Evolutionary conservation across 1,140 invertebrate species (phyloP), one percentile per base, ranked within the genome.

Genomic region (Ladona fulva): DNA sequence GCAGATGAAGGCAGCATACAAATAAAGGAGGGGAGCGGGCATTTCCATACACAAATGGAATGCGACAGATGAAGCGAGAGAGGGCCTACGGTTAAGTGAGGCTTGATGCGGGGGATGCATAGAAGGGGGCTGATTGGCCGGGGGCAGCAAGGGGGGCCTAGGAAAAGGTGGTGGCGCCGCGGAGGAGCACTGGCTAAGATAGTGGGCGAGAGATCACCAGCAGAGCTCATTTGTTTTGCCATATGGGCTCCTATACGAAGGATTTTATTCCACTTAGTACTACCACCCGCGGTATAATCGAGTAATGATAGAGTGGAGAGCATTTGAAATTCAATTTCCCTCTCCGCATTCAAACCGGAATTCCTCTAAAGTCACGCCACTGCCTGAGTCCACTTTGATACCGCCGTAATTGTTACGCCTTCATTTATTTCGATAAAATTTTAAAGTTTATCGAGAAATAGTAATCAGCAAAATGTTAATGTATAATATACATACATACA

Each of bases 291-390:
- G 52, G 52, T 22, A 66, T 66, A 66, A 66, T 66, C 52, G 52
- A 66, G 52, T 66, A 66, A 66, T 66, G 52, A 66, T 66, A 19
- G 52, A 66, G 52, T 66, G 52, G 52, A 16, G n/a, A 19, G 14
- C 52, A 66, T 66, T 66, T 66, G n/a, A 66, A 66, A 66, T 66
- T 66, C 52, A 66, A 66, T 66, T 66, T 66, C 52, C 14, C 14
- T 19, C 52, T 1, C 52, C 52, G 52, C 16, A 66, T 19, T 66
- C 52, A 66, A 66, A 66, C 52, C 52, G n/a, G 52, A 16, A 16
- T 37, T 12, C 14, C 52, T 66, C 52, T 22, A 52, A 52, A 52
- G 44, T 10, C 52, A 22, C 52, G 16, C 16, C 52, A 66, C 52
- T 66, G 52, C 3, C 14, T 66, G 5, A 66, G 29, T 37, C 29